These are phyloP conservation scores for Zaprionus kolodkinae DNA, from an alignment of 1,140 invertebrate genomes.

Conservation along the genomic window DNA sequence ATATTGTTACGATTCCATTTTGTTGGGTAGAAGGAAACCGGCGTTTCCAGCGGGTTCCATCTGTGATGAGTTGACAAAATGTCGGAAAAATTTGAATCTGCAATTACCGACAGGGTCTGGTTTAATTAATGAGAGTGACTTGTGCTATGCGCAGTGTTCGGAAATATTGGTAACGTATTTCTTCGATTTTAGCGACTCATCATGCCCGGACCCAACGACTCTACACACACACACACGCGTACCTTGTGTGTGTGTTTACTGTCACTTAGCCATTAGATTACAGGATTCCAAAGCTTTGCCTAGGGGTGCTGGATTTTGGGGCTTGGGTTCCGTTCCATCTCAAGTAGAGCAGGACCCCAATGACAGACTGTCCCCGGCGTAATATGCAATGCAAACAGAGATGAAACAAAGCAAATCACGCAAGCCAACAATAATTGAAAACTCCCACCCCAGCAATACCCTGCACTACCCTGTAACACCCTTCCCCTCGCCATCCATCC, in stretches of 20 bases:
- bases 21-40: neutral
- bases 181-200: conserved; percentile 63
- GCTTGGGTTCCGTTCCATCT: neutral
- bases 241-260: conserved; percentile 48
- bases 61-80: conserved; percentile 45
- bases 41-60: neutral
- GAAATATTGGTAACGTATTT: conserved; percentile 27
- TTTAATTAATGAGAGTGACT: conserved; percentile 79
- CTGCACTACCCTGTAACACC: neutral
- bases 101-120: conserved; percentile 34
- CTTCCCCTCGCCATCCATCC: neutral
- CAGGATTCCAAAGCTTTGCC: neutral
- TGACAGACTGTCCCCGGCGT: conserved; percentile 62
- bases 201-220: conserved; percentile 6
- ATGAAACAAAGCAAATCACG: conserved; percentile 67
- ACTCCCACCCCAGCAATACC: conserved; percentile 24
- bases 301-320: neutral
- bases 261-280: conserved; percentile 59
- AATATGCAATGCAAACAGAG: conserved; percentile 47
- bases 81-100: conserved; percentile 40
- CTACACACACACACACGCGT: conserved; percentile 11
- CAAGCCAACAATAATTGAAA: conserved; percentile 74
- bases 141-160: conserved; percentile 38
- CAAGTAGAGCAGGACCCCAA: conserved; percentile 30
- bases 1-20: neutral